Evolutionary conservation across 2,113 vertebrate genomes (phyloP).

Genomic region (Sciurus niger): DNA sequence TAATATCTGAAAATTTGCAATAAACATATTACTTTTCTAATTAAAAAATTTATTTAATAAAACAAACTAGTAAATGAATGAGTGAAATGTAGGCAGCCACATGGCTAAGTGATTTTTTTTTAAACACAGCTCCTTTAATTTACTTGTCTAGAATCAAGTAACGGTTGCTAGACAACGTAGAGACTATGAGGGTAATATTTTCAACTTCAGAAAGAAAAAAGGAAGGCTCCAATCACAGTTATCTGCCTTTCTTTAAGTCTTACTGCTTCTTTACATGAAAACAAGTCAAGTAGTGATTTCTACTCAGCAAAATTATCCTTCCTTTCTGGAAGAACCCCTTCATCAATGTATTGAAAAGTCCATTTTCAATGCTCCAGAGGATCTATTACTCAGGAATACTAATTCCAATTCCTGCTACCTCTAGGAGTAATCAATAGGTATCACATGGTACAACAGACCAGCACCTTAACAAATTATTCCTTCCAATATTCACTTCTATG

Average conservation of each 20-base stretch:
- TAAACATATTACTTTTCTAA: slow-evolving; percentile 40
- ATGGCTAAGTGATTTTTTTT: slow-evolving; percentile 30
- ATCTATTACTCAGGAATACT: slow-evolving; percentile 46
- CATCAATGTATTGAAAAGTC: not conserved
- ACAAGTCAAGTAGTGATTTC: slow-evolving; percentile 22
- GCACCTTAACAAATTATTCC: not conserved
- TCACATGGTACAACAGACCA: not conserved
- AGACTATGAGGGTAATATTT: not conserved
- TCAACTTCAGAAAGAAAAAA: slow-evolving; percentile 49
- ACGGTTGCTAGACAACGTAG: not conserved
- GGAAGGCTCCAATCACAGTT: not conserved
- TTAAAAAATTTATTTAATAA: slow-evolving; percentile 1
- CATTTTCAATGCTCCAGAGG: not conserved
- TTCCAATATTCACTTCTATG: not conserved
- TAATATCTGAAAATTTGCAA: not conserved
- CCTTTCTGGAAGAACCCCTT: slow-evolving; percentile 27
- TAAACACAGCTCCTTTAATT: not conserved
- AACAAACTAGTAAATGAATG: not conserved
- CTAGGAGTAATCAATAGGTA: not conserved
- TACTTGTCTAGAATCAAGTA: not conserved
- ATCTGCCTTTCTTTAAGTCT: slow-evolving; percentile 36
- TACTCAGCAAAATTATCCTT: not conserved
- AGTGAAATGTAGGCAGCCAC: not conserved
- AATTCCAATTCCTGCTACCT: slow-evolving; percentile 59
- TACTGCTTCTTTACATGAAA: slow-evolving; percentile 56